These are phyloP conservation scores for Lycia hirtaria DNA, from an alignment of 2,888 invertebrate species.

Conservation along the genomic window DNA sequence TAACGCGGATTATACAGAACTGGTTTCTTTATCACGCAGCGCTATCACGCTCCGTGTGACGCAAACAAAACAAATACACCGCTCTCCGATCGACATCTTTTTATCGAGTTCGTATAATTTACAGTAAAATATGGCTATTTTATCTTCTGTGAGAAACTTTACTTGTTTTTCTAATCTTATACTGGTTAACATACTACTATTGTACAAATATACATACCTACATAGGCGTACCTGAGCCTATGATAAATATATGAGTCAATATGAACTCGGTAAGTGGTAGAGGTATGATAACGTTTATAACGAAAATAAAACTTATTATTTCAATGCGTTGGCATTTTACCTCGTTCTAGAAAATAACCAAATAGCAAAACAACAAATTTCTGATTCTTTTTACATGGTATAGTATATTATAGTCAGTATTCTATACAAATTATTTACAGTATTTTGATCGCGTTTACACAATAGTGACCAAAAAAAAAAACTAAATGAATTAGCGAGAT, in stretches of 20 bases:
- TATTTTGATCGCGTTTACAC: neutral
- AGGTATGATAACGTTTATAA: slow-evolving; percentile 31
- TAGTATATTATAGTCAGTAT: neutral
- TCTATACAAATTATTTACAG: neutral
- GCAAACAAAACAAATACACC: slow-evolving; percentile 51
- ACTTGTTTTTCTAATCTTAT: slow-evolving; percentile 23
- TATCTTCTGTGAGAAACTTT: slow-evolving; percentile 25
- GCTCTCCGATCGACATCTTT: slow-evolving; percentile 41
- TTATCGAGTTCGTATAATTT: slow-evolving; percentile 26
- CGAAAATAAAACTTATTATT: slow-evolving; percentile 24
- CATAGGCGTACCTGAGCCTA: slow-evolving; percentile 2
- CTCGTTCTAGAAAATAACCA: slow-evolving; percentile 8
- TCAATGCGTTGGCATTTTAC: slow-evolving; percentile 7
- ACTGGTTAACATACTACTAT: slow-evolving; percentile 2
- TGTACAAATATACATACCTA: neutral
- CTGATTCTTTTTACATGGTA: neutral
- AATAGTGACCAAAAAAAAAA: neutral
- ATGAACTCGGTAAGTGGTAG: slow-evolving; percentile 16
- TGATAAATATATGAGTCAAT: slow-evolving; percentile 5
- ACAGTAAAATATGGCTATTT: slow-evolving; percentile 32
- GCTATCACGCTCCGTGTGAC: slow-evolving; percentile 44
- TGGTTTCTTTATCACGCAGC: slow-evolving; percentile 44
- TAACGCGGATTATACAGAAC: slow-evolving; percentile 50
- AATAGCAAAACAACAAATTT: slow-evolving; percentile 10
- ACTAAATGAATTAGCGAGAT: neutral